Base-by-base conservation (phyloP, 2,888 invertebrate genomes). In the Oscheius onirici region DNA sequence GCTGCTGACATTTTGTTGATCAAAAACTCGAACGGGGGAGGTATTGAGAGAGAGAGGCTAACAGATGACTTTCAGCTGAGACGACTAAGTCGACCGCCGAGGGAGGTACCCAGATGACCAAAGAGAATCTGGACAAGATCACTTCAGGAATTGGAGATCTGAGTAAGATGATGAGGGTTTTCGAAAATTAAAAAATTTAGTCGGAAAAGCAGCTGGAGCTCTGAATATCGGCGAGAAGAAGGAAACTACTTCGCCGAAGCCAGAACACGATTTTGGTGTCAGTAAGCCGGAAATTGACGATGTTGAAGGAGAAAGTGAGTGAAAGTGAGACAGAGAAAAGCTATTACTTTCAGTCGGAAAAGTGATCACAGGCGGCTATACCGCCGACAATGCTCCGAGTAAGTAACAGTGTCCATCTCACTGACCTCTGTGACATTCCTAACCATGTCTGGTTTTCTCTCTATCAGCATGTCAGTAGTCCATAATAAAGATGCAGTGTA, bases 241-340 rank as follows among this genome's bases (percentile, higher is more conserved):
- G 54, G 26, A 55, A 26, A 13, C 10, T 2, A n/a, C 26, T 13
- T n/a, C 54, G 1, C 28, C 26, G 24, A 26, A 55, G 26, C 26
- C 26, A 26, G 54, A 26, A 55, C 26, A 28, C 1, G 34, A 26
- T 11, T 55, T 55, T 22, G 22, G n/a, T 26, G n/a, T 1, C 13
- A 63, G 63, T 49, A 63, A 46, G 49, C 49, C 66, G 6, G 66
- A 26, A 5, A 28, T 52, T 15, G 66, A 66, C 22, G 22, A 66
- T 41, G 43, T 66, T 6, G 66, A 66, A 34, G 66, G 52, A 40
- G 66, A 66, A 54, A 66, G 66, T 66, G 15, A 15, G 66, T 52
- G 5, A 15, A 11, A 28, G 13, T 52, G 17, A 46, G 15, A 65
- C 8, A 28, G 3, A 46, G 24, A 22, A 43, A 61, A 41, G 3